Conservation (phyloP, 2,888 invertebrate species). For the Drosophila incognita region DNA sequence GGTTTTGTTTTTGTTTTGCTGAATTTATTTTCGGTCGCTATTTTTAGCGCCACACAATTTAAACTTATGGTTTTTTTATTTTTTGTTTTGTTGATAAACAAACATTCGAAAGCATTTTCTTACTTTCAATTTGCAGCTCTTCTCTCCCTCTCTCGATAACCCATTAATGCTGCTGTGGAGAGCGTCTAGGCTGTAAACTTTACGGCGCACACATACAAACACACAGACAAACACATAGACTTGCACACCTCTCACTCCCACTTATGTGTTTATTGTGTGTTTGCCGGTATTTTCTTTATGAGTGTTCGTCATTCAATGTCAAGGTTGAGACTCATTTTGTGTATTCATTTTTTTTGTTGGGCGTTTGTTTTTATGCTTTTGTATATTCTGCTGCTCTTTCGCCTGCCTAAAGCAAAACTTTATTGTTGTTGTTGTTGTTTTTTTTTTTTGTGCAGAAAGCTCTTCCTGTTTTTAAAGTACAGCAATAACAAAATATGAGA, state of each 20-base stretch:
- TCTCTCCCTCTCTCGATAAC: conserved; percentile 20
- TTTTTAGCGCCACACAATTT: conserved; percentile 68
- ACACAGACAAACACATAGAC: conserved; percentile 8
- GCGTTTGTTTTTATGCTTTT: conserved; percentile 64
- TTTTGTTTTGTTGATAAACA: conserved; percentile 55
- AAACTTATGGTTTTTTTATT: conserved; percentile 21
- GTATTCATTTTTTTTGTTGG: conserved; percentile 54
- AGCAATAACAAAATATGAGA: conserved; percentile 13
- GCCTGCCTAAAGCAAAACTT: conserved; percentile 44
- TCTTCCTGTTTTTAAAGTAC: conserved; percentile 66
- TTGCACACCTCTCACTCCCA: conserved; percentile 18
- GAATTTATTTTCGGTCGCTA: conserved; percentile 46
- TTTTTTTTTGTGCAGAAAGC: conserved; percentile 64
- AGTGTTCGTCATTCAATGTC: conserved; percentile 72
- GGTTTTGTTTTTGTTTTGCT: conserved; percentile 30
- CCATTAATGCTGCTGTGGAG: conserved; percentile 6
- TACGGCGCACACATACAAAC: conserved; percentile 6
- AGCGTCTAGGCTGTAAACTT: conserved; percentile 23
- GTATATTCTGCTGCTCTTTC: conserved; percentile 56
- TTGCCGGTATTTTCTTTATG: conserved; percentile 65
- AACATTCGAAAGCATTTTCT: conserved; percentile 20
- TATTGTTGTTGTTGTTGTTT: conserved; percentile 31
- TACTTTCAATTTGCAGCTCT: conserved; percentile 37
- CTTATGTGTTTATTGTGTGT: conserved; percentile 34
- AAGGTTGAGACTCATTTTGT: conserved; percentile 73